Evolutionary conservation across 2,113 vertebrate genomes (phyloP), one percentile per base, ranked within the genome.

Genomic region (Nothoprocta pentlandii): DNA sequence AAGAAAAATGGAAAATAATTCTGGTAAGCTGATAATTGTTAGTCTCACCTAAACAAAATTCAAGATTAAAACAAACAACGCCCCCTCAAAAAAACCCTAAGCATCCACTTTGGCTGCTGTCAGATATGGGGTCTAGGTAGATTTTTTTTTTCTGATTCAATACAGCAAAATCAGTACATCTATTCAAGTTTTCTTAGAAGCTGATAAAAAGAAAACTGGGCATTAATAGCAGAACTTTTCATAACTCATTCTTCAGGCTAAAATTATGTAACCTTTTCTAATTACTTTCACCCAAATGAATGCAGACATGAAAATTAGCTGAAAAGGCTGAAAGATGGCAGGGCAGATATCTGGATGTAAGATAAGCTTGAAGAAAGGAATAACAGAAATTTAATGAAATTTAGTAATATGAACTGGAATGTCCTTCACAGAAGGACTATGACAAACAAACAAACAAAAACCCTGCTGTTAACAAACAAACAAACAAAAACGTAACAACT

Each of bases 231-330:
- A 61, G 32, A 78, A 73, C 3, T 82, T 42, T 49, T 71, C 49
- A 49, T 71, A 74, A 79, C 6, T 62, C 70, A 41, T 12, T 44
- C 32, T 82, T 87, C 34, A 9, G 17, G 26, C n/a, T 80, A 62
- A n/a, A 79, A 69, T 92, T 90, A 54, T 90, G 90, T 93, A 49
- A 53, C n/a, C 93, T 90, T 89, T 89, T 67, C 51, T 82, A 54
- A 85, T 88, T 93, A 90, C 23, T 8, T 95, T 66, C 41, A 25
- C 59, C 85, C 23, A 77, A 80, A 85, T 32, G 34, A 80, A 2
- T 34, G 76, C 22, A 89, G 66, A 93, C 86, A 81, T 81, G 2
- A 88, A 67, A 64, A 88, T 68, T 32, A 87, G 46, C 26, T 96
- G 39, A 87, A 83, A 90, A 90, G 85, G 23, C n/a, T 83, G 71